Evolutionary conservation across 64 coral and sea anemone species (phyloP).

Genomic region (Hydrozoanthus tunicans): DNA sequence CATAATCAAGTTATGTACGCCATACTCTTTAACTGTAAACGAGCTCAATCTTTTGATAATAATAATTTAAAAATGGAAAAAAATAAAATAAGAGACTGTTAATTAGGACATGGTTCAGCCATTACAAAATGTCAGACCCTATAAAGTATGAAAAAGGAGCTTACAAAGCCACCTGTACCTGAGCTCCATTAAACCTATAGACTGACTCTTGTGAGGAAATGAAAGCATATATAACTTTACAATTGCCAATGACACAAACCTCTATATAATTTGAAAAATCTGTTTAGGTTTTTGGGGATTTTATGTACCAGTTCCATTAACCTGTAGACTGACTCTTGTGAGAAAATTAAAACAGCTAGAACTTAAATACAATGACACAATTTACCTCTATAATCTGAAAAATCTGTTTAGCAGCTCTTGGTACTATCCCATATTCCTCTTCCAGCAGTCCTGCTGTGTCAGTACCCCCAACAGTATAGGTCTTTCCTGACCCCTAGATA

Average conservation of each 20-base stretch:
- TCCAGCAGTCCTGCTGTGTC: constrained; percentile 83
- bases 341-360: not conserved
- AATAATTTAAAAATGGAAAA: too few relatives aligned
- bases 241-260: constrained; percentile 1
- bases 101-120: too few relatives aligned
- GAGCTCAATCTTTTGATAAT: too few relatives aligned
- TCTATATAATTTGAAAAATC: constrained; percentile 85
- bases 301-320: too few relatives aligned
- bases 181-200: not conserved
- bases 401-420: constrained; percentile 92
- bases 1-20: too few relatives aligned
- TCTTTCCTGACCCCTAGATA: constrained; percentile 91
- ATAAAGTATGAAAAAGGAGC: too few relatives aligned
- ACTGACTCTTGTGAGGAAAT: not conserved
- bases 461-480: constrained; percentile 87
- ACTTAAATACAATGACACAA: not conserved
- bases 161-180: too few relatives aligned
- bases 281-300: constrained; percentile 52
- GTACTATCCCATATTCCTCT: constrained; percentile 88
- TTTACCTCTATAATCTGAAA: constrained; percentile 89
- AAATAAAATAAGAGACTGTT: too few relatives aligned
- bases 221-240: too few relatives aligned
- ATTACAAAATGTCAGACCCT: too few relatives aligned
- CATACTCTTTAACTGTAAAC: too few relatives aligned
- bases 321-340: not conserved